Base-by-base conservation (phyloP, 2,113 vertebrate genomes). In the Stercorarius parasiticus region DNA sequence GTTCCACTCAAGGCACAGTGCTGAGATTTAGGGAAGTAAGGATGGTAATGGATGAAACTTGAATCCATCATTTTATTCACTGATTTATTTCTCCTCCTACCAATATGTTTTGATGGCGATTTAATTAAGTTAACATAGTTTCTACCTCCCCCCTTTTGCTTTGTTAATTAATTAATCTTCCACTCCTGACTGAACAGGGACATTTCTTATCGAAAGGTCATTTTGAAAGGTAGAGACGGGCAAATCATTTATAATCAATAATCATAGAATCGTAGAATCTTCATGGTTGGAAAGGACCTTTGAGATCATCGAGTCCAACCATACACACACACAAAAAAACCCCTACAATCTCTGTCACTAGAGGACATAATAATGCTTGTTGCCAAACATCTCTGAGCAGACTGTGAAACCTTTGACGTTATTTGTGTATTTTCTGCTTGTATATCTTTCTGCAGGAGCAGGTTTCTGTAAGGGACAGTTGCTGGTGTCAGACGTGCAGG, bases 1-100 rank as follows among this genome's bases (percentile, higher is more conserved):
- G 11, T 76, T 72, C 30, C 15, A 43, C 14, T 72, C 0, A 1
- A 71, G n/a, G 4, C 14, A 47, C 0, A 0, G 6, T 56, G 21
- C 10, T 53, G 71, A 65, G 36, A 52, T 72, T 69, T 62, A 61
- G 43, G 69, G 30, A 90, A n/a, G 27, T 45, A 19, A 62, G 45
- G 50, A 70, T 3, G 4, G 8, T 66, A 86, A 49, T 12, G 5
- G 40, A 30, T 66, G 25, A 89, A 73, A 77, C 92, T 59, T 86
- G 88, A 73, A 93, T 56, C 21, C 16, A 16, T 89, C 0, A 0
- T 71, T 88, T 84, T 76, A 23, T 55, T 74, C 25, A 26, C 23
- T 77, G 36, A 32, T 80, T 59, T 70, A n/a, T 72, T 90, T 77
- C 32, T 92, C 11, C 32, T 72, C 26, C 26, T 82, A 27, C 53